phyloP scores from a whole-genome alignment of 2,888 invertebrate genomes.

The Leptothorax acervorum region DNA sequence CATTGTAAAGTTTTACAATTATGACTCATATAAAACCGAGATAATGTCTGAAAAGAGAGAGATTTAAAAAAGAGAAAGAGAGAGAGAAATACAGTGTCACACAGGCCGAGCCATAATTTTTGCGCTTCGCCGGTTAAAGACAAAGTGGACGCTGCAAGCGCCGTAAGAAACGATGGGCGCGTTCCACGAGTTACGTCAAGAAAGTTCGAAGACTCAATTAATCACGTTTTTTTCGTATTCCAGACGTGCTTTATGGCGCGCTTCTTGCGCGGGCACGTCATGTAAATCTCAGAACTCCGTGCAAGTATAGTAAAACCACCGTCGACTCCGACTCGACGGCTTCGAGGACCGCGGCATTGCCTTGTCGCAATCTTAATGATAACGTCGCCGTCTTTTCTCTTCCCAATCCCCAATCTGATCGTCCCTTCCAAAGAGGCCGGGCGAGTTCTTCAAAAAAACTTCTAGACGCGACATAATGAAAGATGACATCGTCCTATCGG shows the following conservation, averaged over 20 bases:
- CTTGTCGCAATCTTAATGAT: conserved; percentile 36
- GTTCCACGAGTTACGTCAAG: conserved; percentile 38
- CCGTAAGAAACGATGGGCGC: conserved; percentile 20
- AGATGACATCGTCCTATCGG: conserved; percentile 5
- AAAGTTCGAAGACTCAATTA: conserved; percentile 60
- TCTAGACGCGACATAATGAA: neutral
- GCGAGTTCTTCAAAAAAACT: conserved; percentile 5
- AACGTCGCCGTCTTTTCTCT: conserved; percentile 51
- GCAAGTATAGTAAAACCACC: conserved; percentile 60
- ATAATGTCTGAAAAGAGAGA: neutral
- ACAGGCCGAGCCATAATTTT: conserved; percentile 19
- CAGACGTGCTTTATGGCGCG: conserved; percentile 48
- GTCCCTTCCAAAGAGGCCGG: neutral
- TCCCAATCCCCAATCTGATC: neutral
- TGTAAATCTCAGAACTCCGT: conserved; percentile 67
- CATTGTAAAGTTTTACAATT: conserved; percentile 1
- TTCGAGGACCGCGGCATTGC: conserved; percentile 50
- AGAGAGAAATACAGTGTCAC: conserved; percentile 5
- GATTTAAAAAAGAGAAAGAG: neutral
- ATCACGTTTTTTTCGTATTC: conserved; percentile 53
- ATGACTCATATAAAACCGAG: neutral
- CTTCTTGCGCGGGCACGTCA: conserved; percentile 59
- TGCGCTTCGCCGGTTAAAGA: conserved; percentile 35
- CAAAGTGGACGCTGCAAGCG: conserved; percentile 18
- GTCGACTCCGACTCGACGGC: conserved; percentile 51